Evolutionary conservation across 2,113 vertebrate species (phyloP).

Genomic region (Carlito syrichta): DNA sequence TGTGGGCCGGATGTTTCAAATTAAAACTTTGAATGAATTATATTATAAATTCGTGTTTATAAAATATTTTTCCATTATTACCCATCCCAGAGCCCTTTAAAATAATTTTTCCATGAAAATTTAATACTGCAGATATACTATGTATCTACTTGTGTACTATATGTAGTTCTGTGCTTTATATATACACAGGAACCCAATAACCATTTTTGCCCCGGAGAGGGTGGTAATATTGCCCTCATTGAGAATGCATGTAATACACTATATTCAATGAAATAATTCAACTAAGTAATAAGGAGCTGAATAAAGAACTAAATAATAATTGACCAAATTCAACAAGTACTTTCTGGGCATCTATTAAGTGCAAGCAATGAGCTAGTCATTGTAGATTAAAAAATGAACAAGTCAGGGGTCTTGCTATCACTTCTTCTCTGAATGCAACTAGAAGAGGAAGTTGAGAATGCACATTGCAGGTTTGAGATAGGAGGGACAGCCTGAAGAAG

Average conservation of each 20-base stretch:
- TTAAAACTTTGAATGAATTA: neutral
- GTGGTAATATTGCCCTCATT: neutral
- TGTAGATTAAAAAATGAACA: neutral
- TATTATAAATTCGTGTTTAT: neutral
- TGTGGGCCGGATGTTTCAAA: neutral
- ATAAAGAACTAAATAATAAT: neutral
- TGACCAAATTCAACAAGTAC: neutral
- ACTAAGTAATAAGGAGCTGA: neutral
- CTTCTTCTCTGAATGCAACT: neutral
- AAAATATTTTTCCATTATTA: neutral
- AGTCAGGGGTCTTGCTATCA: neutral
- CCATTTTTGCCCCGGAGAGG: neutral
- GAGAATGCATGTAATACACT: neutral
- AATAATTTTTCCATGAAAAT: neutral
- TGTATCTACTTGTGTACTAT: too few relatives aligned
- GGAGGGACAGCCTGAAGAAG: neutral
- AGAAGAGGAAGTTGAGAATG: neutral
- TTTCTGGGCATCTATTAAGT: neutral
- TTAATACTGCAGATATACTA: neutral
- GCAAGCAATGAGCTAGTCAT: neutral
- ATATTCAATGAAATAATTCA: neutral
- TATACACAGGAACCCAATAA: neutral
- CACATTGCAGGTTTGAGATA: too few relatives aligned
- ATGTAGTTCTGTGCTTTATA: neutral
- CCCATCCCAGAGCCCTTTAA: neutral